Percentiles rank a stretch among this genome's conserved stretches.
These are phyloP conservation scores for Pogonophryne albipinna DNA, from an alignment of 2,797 vertebrate species.

Conservation along the genomic window DNA sequence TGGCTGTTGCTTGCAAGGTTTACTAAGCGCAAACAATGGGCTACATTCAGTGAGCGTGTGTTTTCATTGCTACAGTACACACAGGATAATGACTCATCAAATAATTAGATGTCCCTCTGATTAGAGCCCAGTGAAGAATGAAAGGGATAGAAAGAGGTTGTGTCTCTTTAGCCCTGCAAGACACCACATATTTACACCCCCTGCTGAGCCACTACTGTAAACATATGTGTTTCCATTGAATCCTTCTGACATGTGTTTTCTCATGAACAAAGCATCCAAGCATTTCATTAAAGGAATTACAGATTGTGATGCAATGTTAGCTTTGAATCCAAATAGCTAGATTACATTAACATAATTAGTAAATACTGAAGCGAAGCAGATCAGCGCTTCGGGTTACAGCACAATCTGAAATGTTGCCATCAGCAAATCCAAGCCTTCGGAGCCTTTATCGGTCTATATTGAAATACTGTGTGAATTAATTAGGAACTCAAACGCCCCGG, in stretches of 20 bases:
- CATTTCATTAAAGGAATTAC: slow-evolving; percentile 45
- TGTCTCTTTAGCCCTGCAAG: slow-evolving; percentile 23
- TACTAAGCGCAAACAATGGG: not conserved
- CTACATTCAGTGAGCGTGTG: slow-evolving; percentile 25
- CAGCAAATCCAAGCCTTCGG: slow-evolving; percentile 35
- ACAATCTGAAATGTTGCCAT: slow-evolving; percentile 40
- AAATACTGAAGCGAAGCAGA: slow-evolving; percentile 39
- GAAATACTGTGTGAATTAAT: slow-evolving; percentile 53
- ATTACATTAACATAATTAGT: slow-evolving; percentile 49
- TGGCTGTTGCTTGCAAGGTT: slow-evolving; percentile 27
- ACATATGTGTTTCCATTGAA: slow-evolving; percentile 34
- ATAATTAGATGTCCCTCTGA: slow-evolving; percentile 68
- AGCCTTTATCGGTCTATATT: slow-evolving; percentile 45
- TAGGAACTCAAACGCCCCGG: slow-evolving; percentile 32
- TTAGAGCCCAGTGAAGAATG: slow-evolving; percentile 62
- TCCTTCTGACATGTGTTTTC: slow-evolving; percentile 16
- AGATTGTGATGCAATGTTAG: slow-evolving; percentile 29
- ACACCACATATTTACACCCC: slow-evolving; percentile 35
- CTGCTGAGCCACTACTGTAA: slow-evolving; percentile 26
- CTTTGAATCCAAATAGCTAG: slow-evolving; percentile 44
- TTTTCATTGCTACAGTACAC: slow-evolving; percentile 48
- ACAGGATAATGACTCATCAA: slow-evolving; percentile 67
- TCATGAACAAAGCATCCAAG: slow-evolving; percentile 16
- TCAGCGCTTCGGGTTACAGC: slow-evolving; percentile 37
- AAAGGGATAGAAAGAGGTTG: slow-evolving; percentile 46